These are phyloP conservation scores for Arion vulgaris DNA, from an alignment of 1,140 invertebrate species.

Conservation along the genomic window DNA sequence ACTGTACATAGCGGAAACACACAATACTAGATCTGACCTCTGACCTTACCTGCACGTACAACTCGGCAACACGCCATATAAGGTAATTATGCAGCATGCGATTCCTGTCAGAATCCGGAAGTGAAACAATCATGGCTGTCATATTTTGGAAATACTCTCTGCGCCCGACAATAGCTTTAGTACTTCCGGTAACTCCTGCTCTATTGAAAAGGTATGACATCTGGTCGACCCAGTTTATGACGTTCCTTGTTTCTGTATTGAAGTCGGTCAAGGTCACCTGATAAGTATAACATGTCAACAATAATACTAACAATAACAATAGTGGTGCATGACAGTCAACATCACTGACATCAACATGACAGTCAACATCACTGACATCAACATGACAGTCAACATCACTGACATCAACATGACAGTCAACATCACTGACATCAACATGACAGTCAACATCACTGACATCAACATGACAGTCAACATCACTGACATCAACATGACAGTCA, in stretches of 20 bases:
- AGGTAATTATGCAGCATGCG: constrained; percentile 78
- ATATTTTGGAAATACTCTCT: constrained; percentile 75
- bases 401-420: no score
- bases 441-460: no score
- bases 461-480: no score
- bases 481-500: no score
- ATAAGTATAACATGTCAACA: not conserved
- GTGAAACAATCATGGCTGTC: constrained; percentile 76
- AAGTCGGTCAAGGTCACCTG: not conserved
- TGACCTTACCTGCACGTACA: constrained; percentile 69
- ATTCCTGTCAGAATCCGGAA: constrained; percentile 45
- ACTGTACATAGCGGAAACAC: no score
- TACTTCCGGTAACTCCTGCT: constrained; percentile 73
- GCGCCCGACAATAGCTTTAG: constrained; percentile 75
- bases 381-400: no score
- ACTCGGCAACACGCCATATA: constrained; percentile 77
- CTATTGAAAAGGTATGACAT: constrained; percentile 74
- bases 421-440: no score
- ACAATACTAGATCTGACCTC: no score
- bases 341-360: no score
- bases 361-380: no score
- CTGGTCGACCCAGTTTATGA: constrained; percentile 43
- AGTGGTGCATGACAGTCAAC: no score
- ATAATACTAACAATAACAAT: no score
- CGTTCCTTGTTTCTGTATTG: constrained; percentile 19